These are phyloP conservation scores for Cyanocitta stelleri DNA, from an alignment of 2,113 vertebrate genomes.

Conservation along the genomic window DNA sequence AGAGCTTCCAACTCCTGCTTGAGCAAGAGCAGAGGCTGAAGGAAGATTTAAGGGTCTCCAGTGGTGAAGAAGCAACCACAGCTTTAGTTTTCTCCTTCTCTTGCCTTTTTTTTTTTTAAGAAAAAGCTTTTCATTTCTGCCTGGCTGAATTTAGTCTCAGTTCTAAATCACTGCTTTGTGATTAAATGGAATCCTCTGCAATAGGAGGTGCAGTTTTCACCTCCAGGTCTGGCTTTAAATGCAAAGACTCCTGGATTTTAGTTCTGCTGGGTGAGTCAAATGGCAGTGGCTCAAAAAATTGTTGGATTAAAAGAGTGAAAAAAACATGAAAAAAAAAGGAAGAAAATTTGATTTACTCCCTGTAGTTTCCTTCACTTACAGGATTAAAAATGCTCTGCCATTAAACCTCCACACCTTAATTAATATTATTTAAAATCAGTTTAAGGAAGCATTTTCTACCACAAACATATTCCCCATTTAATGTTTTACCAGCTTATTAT, in stretches of 20 bases:
- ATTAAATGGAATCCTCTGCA: background rate
- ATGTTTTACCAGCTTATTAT: background rate
- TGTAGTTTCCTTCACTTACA: background rate
- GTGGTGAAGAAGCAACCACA: background rate
- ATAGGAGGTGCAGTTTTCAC: background rate
- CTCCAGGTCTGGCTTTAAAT: background rate
- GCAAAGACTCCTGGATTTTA: background rate
- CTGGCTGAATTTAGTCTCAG: background rate
- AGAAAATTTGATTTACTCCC: background rate
- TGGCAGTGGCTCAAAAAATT: background rate
- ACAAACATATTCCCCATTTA: background rate
- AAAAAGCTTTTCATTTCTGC: background rate
- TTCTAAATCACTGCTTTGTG: background rate
- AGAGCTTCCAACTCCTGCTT: background rate
- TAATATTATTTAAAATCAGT: background rate
- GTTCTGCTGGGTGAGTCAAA: background rate
- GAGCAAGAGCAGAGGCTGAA: background rate
- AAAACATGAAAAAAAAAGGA: background rate
- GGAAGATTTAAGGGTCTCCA: background rate
- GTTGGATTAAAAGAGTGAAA: background rate
- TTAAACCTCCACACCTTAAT: background rate
- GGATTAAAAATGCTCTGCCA: background rate
- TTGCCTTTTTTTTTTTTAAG: background rate
- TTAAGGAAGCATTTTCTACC: background rate
- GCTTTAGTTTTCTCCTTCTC: background rate